phyloP scores from a whole-genome alignment of 64 coral and sea anemone genomes.

The Dendrophyllia cribrosa region DNA sequence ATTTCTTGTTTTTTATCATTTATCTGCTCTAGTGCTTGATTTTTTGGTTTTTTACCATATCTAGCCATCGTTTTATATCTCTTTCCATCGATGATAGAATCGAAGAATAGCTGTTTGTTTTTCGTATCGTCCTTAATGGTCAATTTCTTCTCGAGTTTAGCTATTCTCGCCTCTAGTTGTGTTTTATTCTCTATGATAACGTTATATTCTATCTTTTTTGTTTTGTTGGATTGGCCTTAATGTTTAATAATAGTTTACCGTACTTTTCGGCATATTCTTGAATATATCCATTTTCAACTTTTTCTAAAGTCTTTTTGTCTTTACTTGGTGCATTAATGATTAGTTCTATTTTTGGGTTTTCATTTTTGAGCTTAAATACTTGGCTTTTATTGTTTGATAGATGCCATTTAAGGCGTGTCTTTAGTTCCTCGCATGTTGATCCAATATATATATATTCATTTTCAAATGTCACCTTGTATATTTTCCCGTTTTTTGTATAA shows the following conservation, averaged over 20 bases:
- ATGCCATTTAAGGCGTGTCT: constrained; percentile 16
- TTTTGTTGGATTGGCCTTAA: no score
- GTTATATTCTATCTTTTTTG: no score
- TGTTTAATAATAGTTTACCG: not conserved
- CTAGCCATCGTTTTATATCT: no score
- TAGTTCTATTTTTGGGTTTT: constrained; percentile 22
- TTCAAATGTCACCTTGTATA: constrained; percentile 51
- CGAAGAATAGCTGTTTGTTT: no score
- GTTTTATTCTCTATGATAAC: no score
- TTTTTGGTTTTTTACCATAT: no score
- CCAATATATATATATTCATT: not conserved
- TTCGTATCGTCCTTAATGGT: no score
- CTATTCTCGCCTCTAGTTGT: no score
- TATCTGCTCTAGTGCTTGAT: no score
- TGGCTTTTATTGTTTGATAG: constrained; percentile 27
- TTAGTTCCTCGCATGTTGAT: constrained; percentile 48
- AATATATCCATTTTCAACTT: constrained; percentile 60
- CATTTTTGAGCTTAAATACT: constrained; percentile 7
- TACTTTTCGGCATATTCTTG: constrained; percentile 45
- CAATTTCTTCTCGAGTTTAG: no score
- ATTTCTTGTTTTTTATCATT: no score
- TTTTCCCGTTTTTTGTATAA: constrained; percentile 32
- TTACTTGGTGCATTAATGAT: constrained; percentile 21
- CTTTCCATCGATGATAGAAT: no score
- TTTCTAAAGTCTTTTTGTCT: constrained; percentile 57